These are phyloP conservation scores for Bos taurus DNA, from an alignment of 2,113 vertebrate genomes.

Conservation along the genomic window DNA sequence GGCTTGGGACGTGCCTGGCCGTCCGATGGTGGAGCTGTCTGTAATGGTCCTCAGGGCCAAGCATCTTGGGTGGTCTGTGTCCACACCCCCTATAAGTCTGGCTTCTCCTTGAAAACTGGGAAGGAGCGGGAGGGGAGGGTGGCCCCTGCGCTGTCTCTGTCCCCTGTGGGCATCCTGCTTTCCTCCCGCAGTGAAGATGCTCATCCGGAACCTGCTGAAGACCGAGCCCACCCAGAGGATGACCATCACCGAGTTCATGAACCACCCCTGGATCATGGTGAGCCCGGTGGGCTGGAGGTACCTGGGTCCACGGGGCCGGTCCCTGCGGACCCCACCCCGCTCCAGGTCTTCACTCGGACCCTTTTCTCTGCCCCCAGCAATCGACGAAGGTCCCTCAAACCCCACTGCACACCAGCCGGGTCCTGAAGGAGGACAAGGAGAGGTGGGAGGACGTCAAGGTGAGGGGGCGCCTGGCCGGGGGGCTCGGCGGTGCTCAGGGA, in stretches of 20 bases:
- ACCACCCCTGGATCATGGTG: slow-evolving; percentile 99
- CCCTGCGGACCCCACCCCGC: neutral
- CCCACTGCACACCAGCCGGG: slow-evolving; percentile 96
- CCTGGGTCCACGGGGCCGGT: neutral
- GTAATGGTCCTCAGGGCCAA: neutral
- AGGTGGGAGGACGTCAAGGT: slow-evolving; percentile 99
- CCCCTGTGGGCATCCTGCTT: neutral
- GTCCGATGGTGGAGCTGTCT: accelerated
- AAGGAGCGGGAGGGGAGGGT: neutral
- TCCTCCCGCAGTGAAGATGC: slow-evolving; percentile 88
- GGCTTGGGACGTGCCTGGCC: accelerated
- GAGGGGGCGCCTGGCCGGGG: slow-evolving; percentile 15
- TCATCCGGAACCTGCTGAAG: slow-evolving; percentile 95
- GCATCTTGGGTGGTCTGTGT: neutral
- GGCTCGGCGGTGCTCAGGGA: accelerated
- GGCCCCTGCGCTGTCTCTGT: neutral
- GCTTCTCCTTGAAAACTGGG: neutral
- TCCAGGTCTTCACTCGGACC: neutral
- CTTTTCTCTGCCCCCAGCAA: slow-evolving; percentile 80
- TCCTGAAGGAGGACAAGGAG: slow-evolving; percentile 96
- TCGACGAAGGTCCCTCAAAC: slow-evolving; percentile 97
- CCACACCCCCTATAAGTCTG: neutral
- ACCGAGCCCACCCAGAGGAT: slow-evolving; percentile 97
- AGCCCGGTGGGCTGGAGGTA: neutral
- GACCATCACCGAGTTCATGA: slow-evolving; percentile 99